Evolutionary conservation across 1,140 invertebrate species (phyloP), one percentile per base, ranked within the genome.

Genomic region (Orchesella cincta): DNA sequence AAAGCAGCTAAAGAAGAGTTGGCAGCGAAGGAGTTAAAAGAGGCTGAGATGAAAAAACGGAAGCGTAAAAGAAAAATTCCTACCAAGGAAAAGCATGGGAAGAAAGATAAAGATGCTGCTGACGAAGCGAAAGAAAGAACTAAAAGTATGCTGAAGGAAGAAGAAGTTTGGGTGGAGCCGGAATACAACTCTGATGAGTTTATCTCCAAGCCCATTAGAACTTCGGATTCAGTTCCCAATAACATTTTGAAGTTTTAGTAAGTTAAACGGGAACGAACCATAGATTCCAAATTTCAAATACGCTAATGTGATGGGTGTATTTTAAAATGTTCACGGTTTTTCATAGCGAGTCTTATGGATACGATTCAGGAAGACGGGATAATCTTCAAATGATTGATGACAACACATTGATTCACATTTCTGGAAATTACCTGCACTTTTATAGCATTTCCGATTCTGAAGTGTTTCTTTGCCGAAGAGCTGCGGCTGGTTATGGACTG

Each of bases 331-430:
- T 46, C 8, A 52, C 8, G n/a, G 20, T 3, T 14, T 36, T 71
- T 76, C 36, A 18, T 75, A 93, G 92, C 85, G 87, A 93, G 87
- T 95, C 93, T 0, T 95, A 91, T 85, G 93, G 93, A n/a, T 96
- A 95, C 83, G 91, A 96, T 83, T 94, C 93, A 83, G 89, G 88
- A 77, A 92, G 90, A 79, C 88, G 91, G 70, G 93, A 91, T 81
- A 97, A 97, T 85, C 84, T 97, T 14, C 90, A 91, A 73, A 86
- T 92, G 0, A 87, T 92, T 52, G 92, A 94, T 84, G 86, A 90
- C 14, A 85, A 90, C 8, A 92, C 90, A 0, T 83, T 96, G 14
- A 87, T 92, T 16, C 96, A 92, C 87, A 88, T 89, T 0, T 91
- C 94, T 1, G 94, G 94, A 31, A 94, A 93, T 85, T 88, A 92